These are phyloP conservation scores for Triplophysa rosa DNA, from an alignment of 2,113 vertebrate genomes.

Conservation along the genomic window DNA sequence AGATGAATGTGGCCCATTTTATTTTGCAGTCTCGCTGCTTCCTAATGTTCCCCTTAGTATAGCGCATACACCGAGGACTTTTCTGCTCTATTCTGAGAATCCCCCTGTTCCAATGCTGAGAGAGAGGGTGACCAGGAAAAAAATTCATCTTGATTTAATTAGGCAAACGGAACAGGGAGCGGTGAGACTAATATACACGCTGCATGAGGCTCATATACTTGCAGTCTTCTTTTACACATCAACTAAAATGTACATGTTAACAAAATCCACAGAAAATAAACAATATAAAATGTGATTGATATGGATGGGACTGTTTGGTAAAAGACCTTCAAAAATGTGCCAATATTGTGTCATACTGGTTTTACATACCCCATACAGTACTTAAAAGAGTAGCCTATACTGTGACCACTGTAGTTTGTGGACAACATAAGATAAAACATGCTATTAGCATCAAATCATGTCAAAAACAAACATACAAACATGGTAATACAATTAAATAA, in stretches of 20 bases:
- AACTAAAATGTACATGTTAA: not conserved
- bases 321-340: not conserved
- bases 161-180: constrained; percentile 5
- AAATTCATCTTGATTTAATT: constrained; percentile 48
- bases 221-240: not conserved
- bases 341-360: not conserved
- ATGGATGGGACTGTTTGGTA: too few relatives aligned
- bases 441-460: too few relatives aligned
- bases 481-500: too few relatives aligned
- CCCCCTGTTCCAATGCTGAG: constrained; percentile 38
- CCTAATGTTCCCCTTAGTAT: constrained; percentile 19
- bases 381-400: too few relatives aligned
- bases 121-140: constrained; percentile 28
- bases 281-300: not conserved
- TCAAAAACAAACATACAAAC: not conserved
- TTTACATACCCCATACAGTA: too few relatives aligned
- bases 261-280: not conserved
- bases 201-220: constrained; percentile 22
- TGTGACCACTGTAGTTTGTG: too few relatives aligned
- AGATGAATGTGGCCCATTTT: constrained; percentile 14
- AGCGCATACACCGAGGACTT: constrained; percentile 18
- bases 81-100: constrained; percentile 41
- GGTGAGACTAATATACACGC: constrained; percentile 26
- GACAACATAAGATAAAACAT: too few relatives aligned
- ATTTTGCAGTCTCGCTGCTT: constrained; percentile 23